phyloP scores from a whole-genome alignment of 2,797 vertebrate species.

The Lerista edwardsae region DNA sequence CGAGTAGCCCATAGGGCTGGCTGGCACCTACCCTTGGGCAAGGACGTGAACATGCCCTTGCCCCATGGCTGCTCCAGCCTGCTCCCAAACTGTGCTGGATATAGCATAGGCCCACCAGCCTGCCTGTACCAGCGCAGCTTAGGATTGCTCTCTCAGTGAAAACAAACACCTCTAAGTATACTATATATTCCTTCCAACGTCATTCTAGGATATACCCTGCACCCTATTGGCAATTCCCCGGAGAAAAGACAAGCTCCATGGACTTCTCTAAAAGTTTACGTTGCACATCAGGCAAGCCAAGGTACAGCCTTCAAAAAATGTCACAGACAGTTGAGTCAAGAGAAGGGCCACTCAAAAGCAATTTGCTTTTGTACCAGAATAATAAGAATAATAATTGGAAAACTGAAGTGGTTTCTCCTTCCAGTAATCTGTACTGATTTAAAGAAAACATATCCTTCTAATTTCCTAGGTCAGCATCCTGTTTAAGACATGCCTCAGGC shows the following conservation, averaged over 20 bases:
- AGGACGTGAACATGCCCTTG: too few relatives aligned
- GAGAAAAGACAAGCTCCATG: neutral
- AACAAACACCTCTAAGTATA: too few relatives aligned
- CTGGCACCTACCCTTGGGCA: too few relatives aligned
- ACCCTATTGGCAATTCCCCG: neutral
- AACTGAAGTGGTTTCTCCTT: neutral
- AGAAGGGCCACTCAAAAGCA: neutral
- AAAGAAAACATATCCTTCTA: neutral
- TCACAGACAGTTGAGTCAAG: neutral
- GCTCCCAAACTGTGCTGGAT: too few relatives aligned
- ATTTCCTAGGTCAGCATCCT: neutral
- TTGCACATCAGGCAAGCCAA: accelerated
- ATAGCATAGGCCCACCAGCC: too few relatives aligned
- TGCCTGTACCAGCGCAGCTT: too few relatives aligned
- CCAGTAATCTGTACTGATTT: slow-evolving; percentile 5
- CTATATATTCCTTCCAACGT: too few relatives aligned
- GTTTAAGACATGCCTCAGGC: slow-evolving; percentile 1
- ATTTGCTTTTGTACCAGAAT: neutral
- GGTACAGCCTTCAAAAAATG: neutral
- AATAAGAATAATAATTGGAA: neutral
- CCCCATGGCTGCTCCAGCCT: too few relatives aligned
- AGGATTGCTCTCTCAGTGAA: too few relatives aligned
- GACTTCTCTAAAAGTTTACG: neutral
- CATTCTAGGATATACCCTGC: too few relatives aligned
- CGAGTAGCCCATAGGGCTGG: too few relatives aligned